Percentiles rank a stretch among this genome's conserved stretches.
Evolutionary conservation across 2,888 invertebrate genomes (phyloP).

Genomic region (Ormyrus thymus): DNA sequence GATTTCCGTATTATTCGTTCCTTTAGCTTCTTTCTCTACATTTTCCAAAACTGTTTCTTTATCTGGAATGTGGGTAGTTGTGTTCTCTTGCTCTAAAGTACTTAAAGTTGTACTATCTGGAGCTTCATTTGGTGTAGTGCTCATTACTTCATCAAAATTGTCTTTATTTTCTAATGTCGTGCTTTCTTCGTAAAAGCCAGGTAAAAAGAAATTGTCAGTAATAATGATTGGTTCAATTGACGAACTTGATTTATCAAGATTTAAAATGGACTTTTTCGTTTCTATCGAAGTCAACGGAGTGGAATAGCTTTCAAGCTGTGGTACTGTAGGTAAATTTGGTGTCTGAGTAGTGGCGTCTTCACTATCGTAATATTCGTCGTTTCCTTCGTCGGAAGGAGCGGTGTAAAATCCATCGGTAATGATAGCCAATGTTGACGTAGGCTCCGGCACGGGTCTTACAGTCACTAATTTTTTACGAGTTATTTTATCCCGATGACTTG

Average conservation of each 20-base stretch:
- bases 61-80: too few relatives aligned
- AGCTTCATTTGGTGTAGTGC: too few relatives aligned
- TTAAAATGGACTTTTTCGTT: slow-evolving; percentile 33
- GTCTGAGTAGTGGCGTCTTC: slow-evolving; percentile 60
- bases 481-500: slow-evolving; percentile 60
- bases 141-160: slow-evolving; percentile 42
- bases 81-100: too few relatives aligned
- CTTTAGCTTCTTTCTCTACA: background rate
- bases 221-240: slow-evolving; percentile 67
- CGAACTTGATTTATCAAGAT: slow-evolving; percentile 11
- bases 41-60: too few relatives aligned
- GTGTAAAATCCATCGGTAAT: slow-evolving; percentile 72
- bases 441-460: slow-evolving; percentile 66
- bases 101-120: too few relatives aligned
- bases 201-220: slow-evolving; percentile 72
- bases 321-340: slow-evolving; percentile 63
- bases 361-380: slow-evolving; percentile 60
- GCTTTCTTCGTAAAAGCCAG: slow-evolving; percentile 59
- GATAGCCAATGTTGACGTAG: slow-evolving; percentile 69
- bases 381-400: slow-evolving; percentile 61
- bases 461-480: slow-evolving; percentile 70
- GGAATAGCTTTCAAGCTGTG: slow-evolving; percentile 61
- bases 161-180: slow-evolving; percentile 55
- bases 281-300: slow-evolving; percentile 25
- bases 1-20: slow-evolving; percentile 27